These are phyloP conservation scores for Agraylea sexmaculata DNA, from an alignment of 1,140 invertebrate species.

Conservation along the genomic window DNA sequence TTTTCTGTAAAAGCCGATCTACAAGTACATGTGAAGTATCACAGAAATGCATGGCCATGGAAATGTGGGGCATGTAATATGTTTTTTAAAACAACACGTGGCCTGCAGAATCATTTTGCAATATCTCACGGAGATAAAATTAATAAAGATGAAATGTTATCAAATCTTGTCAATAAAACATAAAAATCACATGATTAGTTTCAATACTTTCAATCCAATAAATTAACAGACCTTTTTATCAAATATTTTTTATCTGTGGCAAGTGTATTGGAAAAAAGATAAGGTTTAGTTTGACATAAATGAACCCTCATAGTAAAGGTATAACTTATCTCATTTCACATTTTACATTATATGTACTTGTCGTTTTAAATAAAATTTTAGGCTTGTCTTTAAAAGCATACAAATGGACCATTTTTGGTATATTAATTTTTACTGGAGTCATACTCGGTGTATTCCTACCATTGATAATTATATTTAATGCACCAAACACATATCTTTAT, in stretches of 20 bases:
- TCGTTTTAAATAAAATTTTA: slow-evolving; percentile 3
- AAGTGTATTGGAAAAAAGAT: neutral
- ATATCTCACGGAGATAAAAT: slow-evolving; percentile 10
- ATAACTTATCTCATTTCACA: slow-evolving; percentile 1
- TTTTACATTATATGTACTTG: slow-evolving; percentile 1
- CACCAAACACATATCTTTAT: slow-evolving; percentile 10
- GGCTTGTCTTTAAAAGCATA: slow-evolving; percentile 5
- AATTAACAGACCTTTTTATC: neutral
- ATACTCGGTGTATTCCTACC: slow-evolving; percentile 7
- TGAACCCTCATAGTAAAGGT: slow-evolving; percentile 4
- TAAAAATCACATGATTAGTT: neutral
- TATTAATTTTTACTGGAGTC: slow-evolving; percentile 9
- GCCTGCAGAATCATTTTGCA: slow-evolving; percentile 13
- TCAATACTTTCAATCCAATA: neutral
- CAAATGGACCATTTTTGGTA: slow-evolving; percentile 11
- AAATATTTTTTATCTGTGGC: neutral
- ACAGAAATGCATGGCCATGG: slow-evolving; percentile 9
- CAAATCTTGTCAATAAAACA: neutral
- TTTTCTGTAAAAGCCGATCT: slow-evolving; percentile 13
- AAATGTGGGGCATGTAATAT: slow-evolving; percentile 9
- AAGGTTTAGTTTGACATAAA: slow-evolving; percentile 1
- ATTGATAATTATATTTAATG: slow-evolving; percentile 13
- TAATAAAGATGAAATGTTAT: slow-evolving; percentile 10
- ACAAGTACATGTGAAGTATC: slow-evolving; percentile 13
- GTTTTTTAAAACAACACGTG: slow-evolving; percentile 14